Base-by-base conservation (phyloP, 2,113 vertebrate genomes). In the Pyrgilauda ruficollis region DNA sequence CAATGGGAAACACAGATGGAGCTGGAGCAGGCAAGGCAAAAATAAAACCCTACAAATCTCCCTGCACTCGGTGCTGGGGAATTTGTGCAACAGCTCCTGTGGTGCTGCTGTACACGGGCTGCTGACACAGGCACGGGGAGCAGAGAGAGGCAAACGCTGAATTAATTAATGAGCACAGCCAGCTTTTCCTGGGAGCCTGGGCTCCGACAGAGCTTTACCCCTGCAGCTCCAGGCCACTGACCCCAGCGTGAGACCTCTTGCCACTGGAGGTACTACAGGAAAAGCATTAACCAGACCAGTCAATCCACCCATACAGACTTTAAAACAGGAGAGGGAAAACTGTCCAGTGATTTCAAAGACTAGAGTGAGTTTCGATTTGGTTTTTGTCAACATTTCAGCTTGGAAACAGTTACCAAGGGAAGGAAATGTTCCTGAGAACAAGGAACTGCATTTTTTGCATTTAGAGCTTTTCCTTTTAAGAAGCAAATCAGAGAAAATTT, bases 331-430 rank as follows among this genome's bases (percentile, higher is more conserved):
- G 16, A 87, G 26, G 27, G 30, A 37, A 73, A 61, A 23, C 58
- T 64, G 41, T 39, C 74, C 78, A 77, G 59, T 28, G 15, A 93
- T 90, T 92, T 92, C 66, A 79, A 85, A 90, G 63, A 20, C 39
- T 16, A 33, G 16, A 55, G 43, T 7, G 41, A 87, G 62, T 43
- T 96, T 75, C 79, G 52, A 46, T 78, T 66, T 68, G 27, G 43
- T 64, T 86, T 85, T 47, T 24, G 30, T n/a, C 39, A 91, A 70
- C 73, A 77, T 50, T 53, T 73, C 8, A 9, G 27, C 75, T 75
- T 94, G 39, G 93, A 87, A 89, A 92, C 62, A 58, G 94, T 94
- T 89, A 80, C 80, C 87, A 95, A 84, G 94, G 93, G 59, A 87
- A 68, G 53, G 19, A 86, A 78, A 35, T 0, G 13, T 17, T 27